Conservation (phyloP, 2,797 vertebrate genomes). For the Bradypodion ventrale region DNA sequence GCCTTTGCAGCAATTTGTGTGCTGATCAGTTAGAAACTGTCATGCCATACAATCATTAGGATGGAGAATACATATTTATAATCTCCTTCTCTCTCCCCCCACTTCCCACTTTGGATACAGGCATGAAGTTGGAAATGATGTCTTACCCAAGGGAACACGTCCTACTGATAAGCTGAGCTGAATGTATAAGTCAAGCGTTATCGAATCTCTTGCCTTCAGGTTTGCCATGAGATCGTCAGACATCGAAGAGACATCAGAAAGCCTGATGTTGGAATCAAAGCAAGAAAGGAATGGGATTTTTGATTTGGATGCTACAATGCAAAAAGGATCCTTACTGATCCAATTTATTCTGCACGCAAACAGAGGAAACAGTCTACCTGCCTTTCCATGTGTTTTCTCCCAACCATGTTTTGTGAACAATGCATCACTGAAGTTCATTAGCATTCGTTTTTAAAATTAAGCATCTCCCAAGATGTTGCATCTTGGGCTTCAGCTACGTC, state of each 20-base stretch:
- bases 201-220: not conserved
- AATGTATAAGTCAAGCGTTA: not conserved
- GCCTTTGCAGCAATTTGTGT: not conserved
- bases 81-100: not conserved
- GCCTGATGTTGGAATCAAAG: no score
- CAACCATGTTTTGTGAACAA: not conserved
- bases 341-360: not conserved
- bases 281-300: not conserved
- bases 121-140: slow-evolving; percentile 3
- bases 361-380: not conserved
- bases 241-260: no score
- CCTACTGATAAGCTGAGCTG: not conserved
- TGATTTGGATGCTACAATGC: not conserved
- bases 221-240: not conserved
- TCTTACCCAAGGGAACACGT: not conserved
- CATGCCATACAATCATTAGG: not conserved
- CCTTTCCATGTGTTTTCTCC: not conserved
- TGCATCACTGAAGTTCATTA: not conserved
- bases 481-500: slow-evolving; percentile 16
- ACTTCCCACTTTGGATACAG: not conserved
- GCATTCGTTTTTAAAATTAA: slow-evolving; percentile 5
- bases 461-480: not conserved
- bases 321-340: not conserved
- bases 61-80: not conserved
- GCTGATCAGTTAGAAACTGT: not conserved